Evolutionary conservation across 2,113 vertebrate genomes (phyloP).

Genomic region (Cromileptes altivelis): DNA sequence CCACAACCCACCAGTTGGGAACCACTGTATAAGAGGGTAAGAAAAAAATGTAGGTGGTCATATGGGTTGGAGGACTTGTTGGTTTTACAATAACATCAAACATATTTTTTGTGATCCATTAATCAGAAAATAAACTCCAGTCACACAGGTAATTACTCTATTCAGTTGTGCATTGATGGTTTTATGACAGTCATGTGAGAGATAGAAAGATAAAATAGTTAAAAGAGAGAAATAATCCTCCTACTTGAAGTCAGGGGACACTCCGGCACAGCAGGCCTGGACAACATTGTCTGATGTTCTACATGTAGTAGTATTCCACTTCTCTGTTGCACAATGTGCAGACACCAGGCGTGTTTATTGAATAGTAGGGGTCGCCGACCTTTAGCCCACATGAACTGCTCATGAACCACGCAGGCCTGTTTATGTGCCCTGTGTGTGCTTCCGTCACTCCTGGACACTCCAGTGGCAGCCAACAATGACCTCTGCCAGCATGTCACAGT

Average conservation of each 20-base stretch:
- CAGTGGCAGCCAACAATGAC: conserved; percentile 54
- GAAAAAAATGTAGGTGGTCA: too few relatives aligned
- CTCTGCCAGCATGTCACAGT: conserved; percentile 62
- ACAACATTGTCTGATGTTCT: not conserved
- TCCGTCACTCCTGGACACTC: conserved; percentile 47
- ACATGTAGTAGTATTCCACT: conserved; percentile 6
- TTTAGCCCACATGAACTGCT: conserved; percentile 23
- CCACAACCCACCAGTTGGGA: too few relatives aligned
- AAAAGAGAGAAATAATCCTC: not conserved
- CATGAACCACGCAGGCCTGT: conserved; percentile 33
- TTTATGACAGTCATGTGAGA: not conserved
- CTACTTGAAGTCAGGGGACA: not conserved
- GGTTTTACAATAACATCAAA: not conserved
- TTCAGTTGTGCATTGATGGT: not conserved
- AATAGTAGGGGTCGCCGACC: conserved; percentile 43
- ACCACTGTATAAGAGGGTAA: too few relatives aligned
- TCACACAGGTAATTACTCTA: not conserved
- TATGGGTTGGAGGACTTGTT: too few relatives aligned
- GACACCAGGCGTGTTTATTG: conserved; percentile 37
- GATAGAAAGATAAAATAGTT: too few relatives aligned
- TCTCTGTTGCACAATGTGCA: conserved; percentile 18
- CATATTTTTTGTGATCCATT: not conserved
- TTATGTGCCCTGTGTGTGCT: conserved; percentile 29
- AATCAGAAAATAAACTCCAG: not conserved
- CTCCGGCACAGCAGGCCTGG: not conserved